Conservation (phyloP, 2,888 invertebrate species). For the Thereva nobilitata region DNA sequence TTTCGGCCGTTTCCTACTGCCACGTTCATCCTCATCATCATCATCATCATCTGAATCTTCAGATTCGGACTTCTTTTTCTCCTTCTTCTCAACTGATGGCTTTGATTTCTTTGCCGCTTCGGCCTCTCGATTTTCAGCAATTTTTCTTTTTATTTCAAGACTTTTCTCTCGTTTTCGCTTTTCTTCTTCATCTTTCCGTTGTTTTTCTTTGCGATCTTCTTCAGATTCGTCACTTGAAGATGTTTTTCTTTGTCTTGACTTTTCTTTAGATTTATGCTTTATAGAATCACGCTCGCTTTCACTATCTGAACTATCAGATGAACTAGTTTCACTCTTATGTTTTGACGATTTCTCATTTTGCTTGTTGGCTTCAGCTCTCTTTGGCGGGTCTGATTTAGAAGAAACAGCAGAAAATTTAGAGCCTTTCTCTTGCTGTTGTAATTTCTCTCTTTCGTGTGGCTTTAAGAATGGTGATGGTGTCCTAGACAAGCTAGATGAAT, state of each 20-base stretch:
- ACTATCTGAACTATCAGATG: slow-evolving; percentile 49
- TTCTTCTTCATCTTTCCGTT: slow-evolving; percentile 12
- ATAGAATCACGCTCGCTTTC: slow-evolving; percentile 59
- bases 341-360: slow-evolving; percentile 44
- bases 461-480: slow-evolving; percentile 84
- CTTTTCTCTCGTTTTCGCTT: slow-evolving; percentile 6
- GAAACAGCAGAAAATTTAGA: slow-evolving; percentile 15
- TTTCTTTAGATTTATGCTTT: slow-evolving; percentile 59
- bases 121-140: slow-evolving; percentile 63
- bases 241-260: slow-evolving; percentile 51
- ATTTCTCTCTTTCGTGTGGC: slow-evolving; percentile 55
- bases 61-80: slow-evolving; percentile 55
- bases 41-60: slow-evolving; percentile 59
- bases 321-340: slow-evolving; percentile 58
- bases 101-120: slow-evolving; percentile 60
- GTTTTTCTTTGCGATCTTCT: slow-evolving; percentile 52
- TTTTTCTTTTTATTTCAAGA: slow-evolving; percentile 61
- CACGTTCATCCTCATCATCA: background rate
- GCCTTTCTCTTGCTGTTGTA: slow-evolving; percentile 45
- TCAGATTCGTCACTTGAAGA: slow-evolving; percentile 59
- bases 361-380: slow-evolving; percentile 40
- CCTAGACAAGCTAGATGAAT: slow-evolving; percentile 77
- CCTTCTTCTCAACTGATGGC: slow-evolving; percentile 23
- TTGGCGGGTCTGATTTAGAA: slow-evolving; percentile 31
- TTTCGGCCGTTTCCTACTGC: slow-evolving; percentile 42